Evolutionary conservation across 1,140 invertebrate species (phyloP).

Genomic region (Alviniconcha marisindica): DNA sequence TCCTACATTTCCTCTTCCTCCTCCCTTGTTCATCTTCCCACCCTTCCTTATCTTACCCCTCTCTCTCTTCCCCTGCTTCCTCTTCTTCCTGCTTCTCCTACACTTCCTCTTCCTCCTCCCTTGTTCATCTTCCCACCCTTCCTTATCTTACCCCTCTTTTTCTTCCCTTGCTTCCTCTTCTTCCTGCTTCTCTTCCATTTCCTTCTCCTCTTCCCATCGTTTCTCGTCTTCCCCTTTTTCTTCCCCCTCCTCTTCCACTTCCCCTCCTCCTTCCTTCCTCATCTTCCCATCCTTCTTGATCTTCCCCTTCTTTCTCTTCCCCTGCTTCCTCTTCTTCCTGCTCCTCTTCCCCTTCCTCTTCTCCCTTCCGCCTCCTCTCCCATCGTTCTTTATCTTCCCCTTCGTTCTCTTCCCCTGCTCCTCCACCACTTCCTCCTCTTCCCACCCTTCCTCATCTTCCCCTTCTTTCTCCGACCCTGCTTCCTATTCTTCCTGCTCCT

Average conservation of each 20-base stretch:
- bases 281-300: background rate
- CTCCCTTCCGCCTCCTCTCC: background rate
- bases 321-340: no score
- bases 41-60: background rate
- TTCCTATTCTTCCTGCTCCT: no score
- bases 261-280: background rate
- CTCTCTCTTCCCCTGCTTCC: background rate
- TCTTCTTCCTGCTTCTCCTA: background rate
- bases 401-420: background rate
- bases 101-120: background rate
- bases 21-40: background rate
- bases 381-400: background rate
- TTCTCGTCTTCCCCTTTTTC: background rate
- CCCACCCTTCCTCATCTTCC: background rate
- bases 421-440: background rate
- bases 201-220: no score
- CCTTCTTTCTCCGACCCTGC: background rate
- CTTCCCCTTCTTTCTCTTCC: background rate
- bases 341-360: no score
- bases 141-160: no score
- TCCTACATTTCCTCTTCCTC: background rate
- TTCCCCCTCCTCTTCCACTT: background rate
- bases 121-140: background rate
- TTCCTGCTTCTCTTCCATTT: no score
- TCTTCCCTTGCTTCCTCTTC: no score